A percentile compares a stretch with the other conserved stretches of the same genome.
phyloP scores from a whole-genome alignment of 1,140 invertebrate species.

The Megalonaias nervosa region DNA sequence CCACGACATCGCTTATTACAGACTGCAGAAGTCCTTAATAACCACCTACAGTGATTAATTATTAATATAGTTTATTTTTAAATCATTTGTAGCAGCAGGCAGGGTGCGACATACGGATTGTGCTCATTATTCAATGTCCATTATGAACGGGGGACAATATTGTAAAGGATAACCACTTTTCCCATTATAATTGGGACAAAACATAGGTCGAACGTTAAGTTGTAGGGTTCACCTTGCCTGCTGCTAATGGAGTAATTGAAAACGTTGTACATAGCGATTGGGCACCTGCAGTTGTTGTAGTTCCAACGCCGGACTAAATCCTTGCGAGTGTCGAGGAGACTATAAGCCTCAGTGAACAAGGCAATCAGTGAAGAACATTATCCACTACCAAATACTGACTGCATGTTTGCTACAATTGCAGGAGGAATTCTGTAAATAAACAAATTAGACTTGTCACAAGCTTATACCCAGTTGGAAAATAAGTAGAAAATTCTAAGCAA shows the following conservation, averaged over 20 bases:
- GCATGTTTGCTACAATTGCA: constrained; percentile 50
- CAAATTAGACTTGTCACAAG: constrained; percentile 51
- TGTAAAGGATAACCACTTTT: too few species aligned
- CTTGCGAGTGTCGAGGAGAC: constrained; percentile 56
- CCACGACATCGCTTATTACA: too few species aligned
- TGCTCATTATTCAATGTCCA: too few species aligned
- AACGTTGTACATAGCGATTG: constrained; percentile 1
- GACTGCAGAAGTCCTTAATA: too few species aligned
- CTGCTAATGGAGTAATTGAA: constrained; percentile 6
- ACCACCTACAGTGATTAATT: too few species aligned
- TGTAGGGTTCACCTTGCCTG: too few species aligned
- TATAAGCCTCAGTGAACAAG: constrained; percentile 64
- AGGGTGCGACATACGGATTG: too few species aligned
- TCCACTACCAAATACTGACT: constrained; percentile 55
- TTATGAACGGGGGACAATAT: too few species aligned
- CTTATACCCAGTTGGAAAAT: constrained; percentile 47
- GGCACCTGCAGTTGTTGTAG: constrained; percentile 10
- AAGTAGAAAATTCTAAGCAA: constrained; percentile 14
- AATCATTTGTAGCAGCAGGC: too few species aligned
- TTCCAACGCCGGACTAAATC: background rate
- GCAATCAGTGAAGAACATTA: constrained; percentile 44
- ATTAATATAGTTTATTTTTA: too few species aligned
- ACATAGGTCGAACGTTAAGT: too few species aligned
- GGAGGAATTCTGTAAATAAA: constrained; percentile 55
- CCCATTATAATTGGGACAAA: too few species aligned